phyloP scores from a whole-genome alignment of 2,113 vertebrate species.

The Ctenomys sociabilis region DNA sequence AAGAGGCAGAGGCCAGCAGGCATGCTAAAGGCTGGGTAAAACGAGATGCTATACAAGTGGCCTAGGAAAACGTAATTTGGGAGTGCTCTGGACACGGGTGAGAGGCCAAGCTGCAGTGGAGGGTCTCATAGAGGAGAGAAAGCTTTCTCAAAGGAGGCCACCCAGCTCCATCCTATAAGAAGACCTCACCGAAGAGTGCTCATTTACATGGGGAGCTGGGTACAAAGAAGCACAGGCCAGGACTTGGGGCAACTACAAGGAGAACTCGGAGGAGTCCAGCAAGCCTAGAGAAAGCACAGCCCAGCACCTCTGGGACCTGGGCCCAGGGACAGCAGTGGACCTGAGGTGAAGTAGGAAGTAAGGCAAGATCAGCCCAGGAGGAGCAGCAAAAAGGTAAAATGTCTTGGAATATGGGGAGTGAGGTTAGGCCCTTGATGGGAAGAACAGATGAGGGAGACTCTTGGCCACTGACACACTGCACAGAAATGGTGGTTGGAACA shows the following conservation, averaged over 20 bases:
- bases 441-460: not conserved
- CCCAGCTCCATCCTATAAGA: not conserved
- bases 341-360: too few species aligned
- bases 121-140: not conserved
- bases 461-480: not conserved
- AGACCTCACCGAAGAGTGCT: not conserved
- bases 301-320: not conserved
- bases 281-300: not conserved
- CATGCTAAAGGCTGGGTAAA: not conserved
- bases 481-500: accelerated
- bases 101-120: too few species aligned
- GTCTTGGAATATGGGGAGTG: too few species aligned
- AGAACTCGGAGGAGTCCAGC: not conserved
- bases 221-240: not conserved
- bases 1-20: not conserved
- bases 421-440: not conserved
- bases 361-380: too few species aligned
- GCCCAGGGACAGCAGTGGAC: too few species aligned
- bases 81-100: not conserved
- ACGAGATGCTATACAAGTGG: not conserved
- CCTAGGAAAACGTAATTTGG: accelerated
- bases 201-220: not conserved
- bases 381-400: not conserved
- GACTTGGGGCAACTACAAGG: not conserved
- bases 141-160: too few species aligned